These are phyloP conservation scores for Pogonus chalceus DNA, from an alignment of 1,140 invertebrate species.

Conservation along the genomic window DNA sequence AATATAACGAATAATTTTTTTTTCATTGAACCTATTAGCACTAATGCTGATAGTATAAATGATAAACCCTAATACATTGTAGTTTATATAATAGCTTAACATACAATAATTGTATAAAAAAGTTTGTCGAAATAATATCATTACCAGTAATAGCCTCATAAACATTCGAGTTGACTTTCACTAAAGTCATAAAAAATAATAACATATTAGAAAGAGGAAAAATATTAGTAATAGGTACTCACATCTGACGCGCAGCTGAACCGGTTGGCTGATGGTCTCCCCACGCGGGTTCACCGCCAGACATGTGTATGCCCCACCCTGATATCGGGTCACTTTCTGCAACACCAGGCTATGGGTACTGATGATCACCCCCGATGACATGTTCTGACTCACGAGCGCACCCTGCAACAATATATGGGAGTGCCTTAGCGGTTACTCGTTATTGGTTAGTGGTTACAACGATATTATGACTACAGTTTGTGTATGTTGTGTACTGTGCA, in stretches of 20 bases:
- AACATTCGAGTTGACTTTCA: too few relatives aligned
- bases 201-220: neutral
- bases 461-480: neutral
- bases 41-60: neutral
- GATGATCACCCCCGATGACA: slow-evolving; percentile 74
- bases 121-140: too few relatives aligned
- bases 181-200: too few relatives aligned
- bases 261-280: slow-evolving; percentile 67
- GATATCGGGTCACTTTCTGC: slow-evolving; percentile 68
- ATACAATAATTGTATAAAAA: too few relatives aligned
- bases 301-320: slow-evolving; percentile 76
- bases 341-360: slow-evolving; percentile 78
- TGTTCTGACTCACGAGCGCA: slow-evolving; percentile 65
- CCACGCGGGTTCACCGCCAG: slow-evolving; percentile 69
- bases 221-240: slow-evolving; percentile 37
- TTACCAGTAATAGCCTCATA: too few relatives aligned
- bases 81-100: neutral
- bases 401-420: slow-evolving; percentile 46
- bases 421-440: neutral
- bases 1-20: too few relatives aligned
- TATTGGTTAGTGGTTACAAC: neutral
- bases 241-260: slow-evolving; percentile 74
- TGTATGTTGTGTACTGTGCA: too few relatives aligned
- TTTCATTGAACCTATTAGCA: too few relatives aligned
- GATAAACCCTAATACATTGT: neutral